phyloP scores from a whole-genome alignment of 2,797 vertebrate genomes.

The Fistularia commersonii region DNA sequence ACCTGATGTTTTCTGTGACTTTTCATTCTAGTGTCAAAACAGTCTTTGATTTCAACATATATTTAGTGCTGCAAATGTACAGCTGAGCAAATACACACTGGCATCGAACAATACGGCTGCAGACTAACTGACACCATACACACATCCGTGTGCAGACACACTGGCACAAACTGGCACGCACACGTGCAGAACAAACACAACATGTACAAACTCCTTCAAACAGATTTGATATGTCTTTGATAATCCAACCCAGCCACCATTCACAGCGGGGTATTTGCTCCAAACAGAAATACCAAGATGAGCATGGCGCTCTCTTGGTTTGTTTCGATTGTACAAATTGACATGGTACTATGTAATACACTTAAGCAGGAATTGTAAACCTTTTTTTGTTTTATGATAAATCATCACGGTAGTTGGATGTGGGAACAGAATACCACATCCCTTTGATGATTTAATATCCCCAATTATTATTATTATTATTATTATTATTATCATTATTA shows the following conservation, averaged over 20 bases:
- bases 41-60: too few relatives aligned
- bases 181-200: not conserved
- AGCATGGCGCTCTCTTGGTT: conserved; percentile 41
- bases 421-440: conserved; percentile 25
- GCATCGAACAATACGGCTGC: not conserved
- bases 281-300: conserved; percentile 28
- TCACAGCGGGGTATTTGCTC: conserved; percentile 35
- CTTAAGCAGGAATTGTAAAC: conserved; percentile 43
- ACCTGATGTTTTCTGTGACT: too few relatives aligned
- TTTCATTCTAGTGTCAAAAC: too few relatives aligned
- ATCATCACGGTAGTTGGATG: conserved; percentile 40
- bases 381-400: conserved; percentile 28
- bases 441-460: conserved; percentile 16
- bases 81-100: too few relatives aligned
- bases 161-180: too few relatives aligned
- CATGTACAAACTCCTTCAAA: conserved; percentile 8
- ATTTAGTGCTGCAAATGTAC: too few relatives aligned
- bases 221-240: conserved; percentile 19
- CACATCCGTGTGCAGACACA: conserved; percentile 6
- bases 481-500: too few relatives aligned
- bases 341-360: conserved; percentile 38
- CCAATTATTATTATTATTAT: too few relatives aligned
- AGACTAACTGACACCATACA: conserved; percentile 13
- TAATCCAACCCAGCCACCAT: conserved; percentile 37
- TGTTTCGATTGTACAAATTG: conserved; percentile 48